Evolutionary conservation across 2,113 vertebrate species (phyloP).

Genomic region (Petrocephalus microphthalmus): DNA sequence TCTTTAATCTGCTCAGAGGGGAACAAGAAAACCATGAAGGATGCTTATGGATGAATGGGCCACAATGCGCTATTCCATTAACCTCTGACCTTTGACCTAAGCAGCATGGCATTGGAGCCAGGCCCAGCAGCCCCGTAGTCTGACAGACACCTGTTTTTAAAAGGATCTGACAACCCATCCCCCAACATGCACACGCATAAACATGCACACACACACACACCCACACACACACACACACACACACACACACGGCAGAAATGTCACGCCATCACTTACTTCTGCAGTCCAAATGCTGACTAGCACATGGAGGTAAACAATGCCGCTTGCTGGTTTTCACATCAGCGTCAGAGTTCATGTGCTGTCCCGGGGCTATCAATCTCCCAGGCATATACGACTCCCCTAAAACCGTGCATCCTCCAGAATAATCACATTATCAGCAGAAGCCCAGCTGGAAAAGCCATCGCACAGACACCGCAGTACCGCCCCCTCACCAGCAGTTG

Average conservation of each 20-base stretch:
- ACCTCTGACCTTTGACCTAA: conserved; percentile 12
- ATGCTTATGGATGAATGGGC: conserved; percentile 4
- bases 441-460: conserved; percentile 6
- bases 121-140: background rate
- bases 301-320: background rate
- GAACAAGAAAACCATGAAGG: background rate
- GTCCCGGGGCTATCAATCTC: background rate
- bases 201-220: background rate
- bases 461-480: background rate
- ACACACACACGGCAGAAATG: background rate
- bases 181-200: background rate
- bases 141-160: conserved; percentile 8
- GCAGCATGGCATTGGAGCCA: background rate
- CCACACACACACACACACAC: background rate
- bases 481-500: conserved; percentile 3
- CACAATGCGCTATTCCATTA: background rate
- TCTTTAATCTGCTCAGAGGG: background rate
- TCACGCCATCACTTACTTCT: background rate
- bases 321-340: background rate
- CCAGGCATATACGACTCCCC: background rate
- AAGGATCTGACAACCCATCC: background rate
- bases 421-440: background rate
- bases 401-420: background rate
- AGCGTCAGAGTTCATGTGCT: background rate
- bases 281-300: background rate